Evolutionary conservation across 2,888 invertebrate genomes (phyloP).

Genomic region (Torymus texanus): DNA sequence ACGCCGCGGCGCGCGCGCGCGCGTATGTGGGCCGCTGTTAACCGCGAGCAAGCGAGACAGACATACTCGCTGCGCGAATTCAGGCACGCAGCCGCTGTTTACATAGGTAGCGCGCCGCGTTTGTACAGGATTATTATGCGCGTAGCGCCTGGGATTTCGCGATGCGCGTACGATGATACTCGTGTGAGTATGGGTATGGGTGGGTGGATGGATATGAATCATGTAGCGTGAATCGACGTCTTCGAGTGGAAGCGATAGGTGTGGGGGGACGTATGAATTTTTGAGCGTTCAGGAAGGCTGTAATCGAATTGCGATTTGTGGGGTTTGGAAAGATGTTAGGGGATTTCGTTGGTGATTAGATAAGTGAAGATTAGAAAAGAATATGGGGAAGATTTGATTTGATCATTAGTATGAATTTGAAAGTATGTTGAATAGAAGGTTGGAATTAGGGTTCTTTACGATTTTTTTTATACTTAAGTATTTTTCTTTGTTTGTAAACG

Average conservation of each 20-base stretch:
- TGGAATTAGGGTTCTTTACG: too few species aligned
- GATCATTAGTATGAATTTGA: too few species aligned
- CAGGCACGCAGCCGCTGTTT: conserved; percentile 44
- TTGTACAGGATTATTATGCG: conserved; percentile 42
- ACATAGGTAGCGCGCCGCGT: conserved; percentile 29
- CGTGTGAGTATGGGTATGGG: not conserved
- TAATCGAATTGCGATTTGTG: too few species aligned
- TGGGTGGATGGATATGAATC: conserved; percentile 15
- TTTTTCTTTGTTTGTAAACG: too few species aligned
- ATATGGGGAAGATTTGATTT: too few species aligned
- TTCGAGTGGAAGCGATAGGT: too few species aligned
- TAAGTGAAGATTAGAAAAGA: too few species aligned
- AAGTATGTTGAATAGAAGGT: too few species aligned
- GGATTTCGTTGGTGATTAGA: too few species aligned
- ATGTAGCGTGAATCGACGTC: conserved; percentile 14
- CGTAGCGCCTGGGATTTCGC: conserved; percentile 8
- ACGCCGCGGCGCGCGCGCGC: not conserved
- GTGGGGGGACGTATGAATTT: not conserved
- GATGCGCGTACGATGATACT: not conserved
- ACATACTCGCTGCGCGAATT: conserved; percentile 20
- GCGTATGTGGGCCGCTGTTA: not conserved
- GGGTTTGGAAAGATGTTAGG: too few species aligned
- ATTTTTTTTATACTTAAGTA: too few species aligned
- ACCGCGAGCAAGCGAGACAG: too few species aligned
- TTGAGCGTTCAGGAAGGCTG: not conserved